These are phyloP conservation scores for Caenorhabditis sp. DNA, from an alignment of 2,888 invertebrate genomes.

Conservation along the genomic window DNA sequence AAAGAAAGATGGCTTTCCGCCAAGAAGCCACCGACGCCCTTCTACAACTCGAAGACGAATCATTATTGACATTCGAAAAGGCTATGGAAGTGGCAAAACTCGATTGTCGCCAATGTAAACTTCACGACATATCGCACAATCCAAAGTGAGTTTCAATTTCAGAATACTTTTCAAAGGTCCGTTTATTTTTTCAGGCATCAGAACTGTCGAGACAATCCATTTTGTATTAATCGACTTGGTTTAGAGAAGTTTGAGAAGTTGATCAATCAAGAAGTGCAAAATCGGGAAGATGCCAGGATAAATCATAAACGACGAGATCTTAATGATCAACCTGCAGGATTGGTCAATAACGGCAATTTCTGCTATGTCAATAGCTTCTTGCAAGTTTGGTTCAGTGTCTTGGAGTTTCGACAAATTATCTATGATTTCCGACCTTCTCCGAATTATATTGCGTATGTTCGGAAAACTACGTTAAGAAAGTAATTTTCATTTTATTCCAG, in stretches of 20 bases:
- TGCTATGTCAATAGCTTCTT: slow-evolving; percentile 70
- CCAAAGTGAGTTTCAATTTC: slow-evolving; percentile 44
- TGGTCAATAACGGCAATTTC: slow-evolving; percentile 64
- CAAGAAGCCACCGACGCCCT: slow-evolving; percentile 38
- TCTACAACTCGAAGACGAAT: slow-evolving; percentile 8
- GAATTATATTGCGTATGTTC: slow-evolving; percentile 37
- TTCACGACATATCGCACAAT: slow-evolving; percentile 53
- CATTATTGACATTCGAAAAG: slow-evolving; percentile 19
- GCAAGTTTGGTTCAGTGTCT: slow-evolving; percentile 70
- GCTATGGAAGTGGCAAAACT: slow-evolving; percentile 46
- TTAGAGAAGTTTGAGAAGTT: slow-evolving; percentile 67
- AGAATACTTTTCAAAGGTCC: not conserved
- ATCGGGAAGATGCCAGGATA: slow-evolving; percentile 38
- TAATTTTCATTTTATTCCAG: slow-evolving; percentile 17
- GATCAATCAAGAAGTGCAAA: slow-evolving; percentile 41
- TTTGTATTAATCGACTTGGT: slow-evolving; percentile 64
- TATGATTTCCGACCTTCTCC: slow-evolving; percentile 60
- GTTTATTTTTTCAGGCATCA: slow-evolving; percentile 16
- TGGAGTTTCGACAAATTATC: slow-evolving; percentile 65
- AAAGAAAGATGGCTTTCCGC: slow-evolving; percentile 40
- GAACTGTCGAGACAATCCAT: slow-evolving; percentile 64
- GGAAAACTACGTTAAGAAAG: not conserved
- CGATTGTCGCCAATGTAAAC: slow-evolving; percentile 44
- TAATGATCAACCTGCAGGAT: slow-evolving; percentile 61
- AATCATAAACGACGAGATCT: slow-evolving; percentile 55